Conservation (phyloP, 2,113 vertebrate species). For the Dasypus novemcinctus region DNA sequence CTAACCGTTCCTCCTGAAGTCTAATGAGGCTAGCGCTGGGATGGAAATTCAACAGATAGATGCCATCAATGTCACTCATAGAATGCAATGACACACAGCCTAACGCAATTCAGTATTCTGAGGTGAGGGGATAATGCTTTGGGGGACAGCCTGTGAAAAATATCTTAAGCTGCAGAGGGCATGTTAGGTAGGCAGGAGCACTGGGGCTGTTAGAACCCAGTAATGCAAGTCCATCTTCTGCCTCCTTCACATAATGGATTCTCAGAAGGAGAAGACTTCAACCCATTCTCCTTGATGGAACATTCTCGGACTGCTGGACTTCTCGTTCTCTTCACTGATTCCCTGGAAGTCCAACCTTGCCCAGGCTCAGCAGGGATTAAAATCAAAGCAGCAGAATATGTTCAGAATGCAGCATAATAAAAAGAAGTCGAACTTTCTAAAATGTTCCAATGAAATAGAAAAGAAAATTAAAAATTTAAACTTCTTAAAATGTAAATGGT, state of each 20-base stretch:
- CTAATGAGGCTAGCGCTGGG: background rate
- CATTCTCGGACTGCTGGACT: background rate
- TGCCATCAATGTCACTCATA: background rate
- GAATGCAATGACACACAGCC: background rate
- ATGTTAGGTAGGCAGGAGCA: background rate
- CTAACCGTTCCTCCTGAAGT: constrained; percentile 40
- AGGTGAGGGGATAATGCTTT: background rate
- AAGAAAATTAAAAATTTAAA: constrained; percentile 71
- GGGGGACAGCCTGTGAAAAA: background rate
- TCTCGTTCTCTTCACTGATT: background rate
- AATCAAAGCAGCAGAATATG: background rate
- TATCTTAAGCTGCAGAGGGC: background rate
- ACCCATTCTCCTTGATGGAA: background rate
- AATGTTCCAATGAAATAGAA: constrained; percentile 44
- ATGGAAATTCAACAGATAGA: constrained; percentile 5
- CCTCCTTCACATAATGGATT: background rate
- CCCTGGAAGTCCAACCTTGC: background rate
- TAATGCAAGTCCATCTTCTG: background rate
- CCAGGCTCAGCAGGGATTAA: constrained; percentile 11
- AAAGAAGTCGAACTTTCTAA: constrained; percentile 20
- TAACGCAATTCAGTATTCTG: background rate
- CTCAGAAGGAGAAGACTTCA: background rate
- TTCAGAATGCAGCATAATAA: constrained; percentile 48
- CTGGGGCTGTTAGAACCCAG: background rate
- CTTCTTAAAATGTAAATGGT: constrained; percentile 60